Conservation (phyloP, 2,888 invertebrate species). For the Drosophila maculinotata region DNA sequence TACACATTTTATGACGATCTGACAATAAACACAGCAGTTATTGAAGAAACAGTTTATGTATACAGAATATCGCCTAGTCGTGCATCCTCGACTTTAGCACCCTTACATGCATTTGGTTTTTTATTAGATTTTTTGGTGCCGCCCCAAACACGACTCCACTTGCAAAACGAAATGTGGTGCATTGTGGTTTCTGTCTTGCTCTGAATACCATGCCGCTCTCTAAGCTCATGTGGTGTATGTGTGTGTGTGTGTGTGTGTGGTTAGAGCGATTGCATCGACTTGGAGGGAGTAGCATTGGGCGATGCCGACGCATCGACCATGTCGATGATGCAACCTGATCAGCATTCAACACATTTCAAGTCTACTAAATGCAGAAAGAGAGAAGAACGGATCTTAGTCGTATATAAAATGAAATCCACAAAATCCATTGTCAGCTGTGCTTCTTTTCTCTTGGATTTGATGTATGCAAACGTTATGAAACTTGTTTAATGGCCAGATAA, state of each 20-base stretch:
- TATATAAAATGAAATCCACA: slow-evolving; percentile 11
- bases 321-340: slow-evolving; percentile 64
- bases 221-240: background rate
- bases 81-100: too few relatives aligned
- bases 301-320: slow-evolving; percentile 51
- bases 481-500: background rate
- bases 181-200: slow-evolving; percentile 75
- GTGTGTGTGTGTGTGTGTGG: slow-evolving; percentile 12
- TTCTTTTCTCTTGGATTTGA: slow-evolving; percentile 1
- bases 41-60: too few relatives aligned
- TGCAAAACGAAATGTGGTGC: slow-evolving; percentile 33
- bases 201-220: slow-evolving; percentile 73
- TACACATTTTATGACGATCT: too few relatives aligned
- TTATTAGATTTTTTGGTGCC: slow-evolving; percentile 6
- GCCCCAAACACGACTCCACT: slow-evolving; percentile 16
- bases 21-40: too few relatives aligned
- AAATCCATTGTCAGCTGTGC: background rate
- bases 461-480: background rate
- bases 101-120: background rate
- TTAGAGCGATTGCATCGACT: slow-evolving; percentile 47
- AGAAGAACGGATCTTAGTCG: slow-evolving; percentile 21
- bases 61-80: too few relatives aligned
- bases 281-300: slow-evolving; percentile 33
- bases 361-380: background rate
- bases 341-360: slow-evolving; percentile 26